Percentiles rank a stretch among this genome's conserved stretches.
Conservation (phyloP, 2,113 vertebrate genomes). For the Tenrec ecaudatus region DNA sequence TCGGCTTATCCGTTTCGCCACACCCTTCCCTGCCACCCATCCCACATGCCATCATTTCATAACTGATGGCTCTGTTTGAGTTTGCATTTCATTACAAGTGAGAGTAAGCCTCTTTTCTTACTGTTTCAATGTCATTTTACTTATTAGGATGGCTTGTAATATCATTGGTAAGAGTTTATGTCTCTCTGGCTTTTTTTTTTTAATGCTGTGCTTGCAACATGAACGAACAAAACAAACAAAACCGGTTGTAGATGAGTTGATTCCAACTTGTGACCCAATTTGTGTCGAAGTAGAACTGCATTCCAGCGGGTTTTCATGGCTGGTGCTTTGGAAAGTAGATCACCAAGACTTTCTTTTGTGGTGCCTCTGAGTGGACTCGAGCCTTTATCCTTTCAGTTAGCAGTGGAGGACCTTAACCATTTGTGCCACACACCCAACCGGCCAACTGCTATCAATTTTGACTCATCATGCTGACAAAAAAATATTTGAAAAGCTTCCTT, state of each 20-base stretch:
- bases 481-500: not conserved
- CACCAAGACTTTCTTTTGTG: not conserved
- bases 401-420: not conserved
- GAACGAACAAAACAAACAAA: not conserved
- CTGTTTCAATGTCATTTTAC: constrained; percentile 27
- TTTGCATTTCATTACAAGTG: constrained; percentile 47
- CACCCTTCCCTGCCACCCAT: not conserved
- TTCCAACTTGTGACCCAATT: not conserved
- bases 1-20: not conserved
- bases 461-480: not conserved
- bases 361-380: not conserved
- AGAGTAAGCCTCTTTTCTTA: constrained; percentile 19
- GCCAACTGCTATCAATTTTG: not conserved
- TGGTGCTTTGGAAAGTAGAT: not conserved
- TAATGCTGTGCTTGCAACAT: constrained; percentile 27
- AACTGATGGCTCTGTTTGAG: constrained; percentile 40
- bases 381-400: not conserved
- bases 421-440: not conserved
- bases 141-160: not conserved
- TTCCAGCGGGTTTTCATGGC: not conserved
- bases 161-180: not conserved
- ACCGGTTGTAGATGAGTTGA: not conserved
- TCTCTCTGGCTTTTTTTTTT: not conserved
- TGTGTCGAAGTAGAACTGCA: not conserved
- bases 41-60: not conserved